Evolutionary conservation across 2,888 invertebrate species (phyloP).

Genomic region (Creontiades dilutus): DNA sequence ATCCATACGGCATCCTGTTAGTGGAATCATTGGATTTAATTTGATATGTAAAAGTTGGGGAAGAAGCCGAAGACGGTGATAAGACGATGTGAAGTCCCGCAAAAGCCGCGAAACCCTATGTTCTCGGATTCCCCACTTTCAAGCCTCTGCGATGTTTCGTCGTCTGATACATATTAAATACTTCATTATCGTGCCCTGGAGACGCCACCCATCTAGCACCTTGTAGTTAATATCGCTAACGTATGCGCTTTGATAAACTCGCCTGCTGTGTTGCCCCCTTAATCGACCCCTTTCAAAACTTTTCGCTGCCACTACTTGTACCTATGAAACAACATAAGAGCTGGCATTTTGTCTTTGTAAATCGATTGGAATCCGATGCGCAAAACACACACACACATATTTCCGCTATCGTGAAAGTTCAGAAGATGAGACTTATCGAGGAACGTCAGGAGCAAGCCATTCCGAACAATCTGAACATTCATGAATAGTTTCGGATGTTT

Average conservation of each 20-base stretch:
- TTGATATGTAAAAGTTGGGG: constrained; percentile 71
- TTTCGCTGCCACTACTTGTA: too few relatives aligned
- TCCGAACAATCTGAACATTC: too few relatives aligned
- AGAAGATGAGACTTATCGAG: too few relatives aligned
- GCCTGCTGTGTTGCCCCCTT: neutral
- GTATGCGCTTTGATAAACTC: constrained; percentile 20
- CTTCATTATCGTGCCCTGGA: constrained; percentile 25
- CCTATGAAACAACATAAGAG: too few relatives aligned
- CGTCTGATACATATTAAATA: constrained; percentile 59
- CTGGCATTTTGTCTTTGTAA: too few relatives aligned
- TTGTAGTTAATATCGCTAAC: constrained; percentile 5
- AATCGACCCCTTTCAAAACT: neutral
- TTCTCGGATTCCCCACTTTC: constrained; percentile 52
- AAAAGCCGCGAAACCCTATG: constrained; percentile 47
- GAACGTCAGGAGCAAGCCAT: too few relatives aligned
- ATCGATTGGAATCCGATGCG: too few relatives aligned
- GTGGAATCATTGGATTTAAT: constrained; percentile 71
- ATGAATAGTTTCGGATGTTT: too few relatives aligned
- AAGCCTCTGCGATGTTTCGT: neutral
- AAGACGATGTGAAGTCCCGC: constrained; percentile 65
- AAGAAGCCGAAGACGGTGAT: constrained; percentile 69
- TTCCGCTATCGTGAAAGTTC: too few relatives aligned
- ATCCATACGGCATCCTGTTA: constrained; percentile 65
- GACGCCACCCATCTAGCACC: neutral
- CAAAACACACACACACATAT: too few relatives aligned